Percentiles rank a stretch among this genome's conserved stretches.
Evolutionary conservation across 2,113 vertebrate species (phyloP).

Genomic region (Podiceps cristatus): DNA sequence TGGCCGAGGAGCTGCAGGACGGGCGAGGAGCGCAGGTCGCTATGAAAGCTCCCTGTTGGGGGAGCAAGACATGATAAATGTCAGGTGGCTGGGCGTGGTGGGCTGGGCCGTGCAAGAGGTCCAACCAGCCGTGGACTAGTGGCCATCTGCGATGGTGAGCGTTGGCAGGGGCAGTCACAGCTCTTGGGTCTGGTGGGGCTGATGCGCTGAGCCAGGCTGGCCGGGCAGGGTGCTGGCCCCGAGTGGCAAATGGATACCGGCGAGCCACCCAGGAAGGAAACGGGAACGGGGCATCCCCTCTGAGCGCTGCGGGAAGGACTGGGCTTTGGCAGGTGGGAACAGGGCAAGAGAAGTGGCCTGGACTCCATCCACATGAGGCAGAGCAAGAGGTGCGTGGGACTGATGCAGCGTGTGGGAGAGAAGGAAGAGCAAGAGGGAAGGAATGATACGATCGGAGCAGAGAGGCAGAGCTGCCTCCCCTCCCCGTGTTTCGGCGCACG

Average conservation of each 20-base stretch:
- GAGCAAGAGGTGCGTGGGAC: neutral
- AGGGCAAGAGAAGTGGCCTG: neutral
- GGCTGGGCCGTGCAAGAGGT: neutral
- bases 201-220: neutral
- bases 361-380: neutral
- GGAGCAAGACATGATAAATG: neutral
- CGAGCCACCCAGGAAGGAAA: neutral
- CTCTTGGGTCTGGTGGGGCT: neutral
- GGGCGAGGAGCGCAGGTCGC: neutral
- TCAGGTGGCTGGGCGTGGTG: neutral
- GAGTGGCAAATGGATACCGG: neutral
- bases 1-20: neutral
- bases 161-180: neutral
- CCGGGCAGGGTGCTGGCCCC: neutral
- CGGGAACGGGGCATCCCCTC: neutral
- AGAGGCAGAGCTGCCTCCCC: neutral
- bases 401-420: rapidly evolving
- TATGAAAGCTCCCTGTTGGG: rapidly evolving
- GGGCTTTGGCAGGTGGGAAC: neutral
- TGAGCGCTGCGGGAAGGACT: rapidly evolving
- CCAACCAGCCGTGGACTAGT: rapidly evolving
- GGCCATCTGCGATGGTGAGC: neutral
- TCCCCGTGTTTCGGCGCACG: rapidly evolving
- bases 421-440: neutral
- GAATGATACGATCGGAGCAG: neutral